Conservation (phyloP, 2,888 invertebrate species). For the Himalopsyche kuldschensis region DNA sequence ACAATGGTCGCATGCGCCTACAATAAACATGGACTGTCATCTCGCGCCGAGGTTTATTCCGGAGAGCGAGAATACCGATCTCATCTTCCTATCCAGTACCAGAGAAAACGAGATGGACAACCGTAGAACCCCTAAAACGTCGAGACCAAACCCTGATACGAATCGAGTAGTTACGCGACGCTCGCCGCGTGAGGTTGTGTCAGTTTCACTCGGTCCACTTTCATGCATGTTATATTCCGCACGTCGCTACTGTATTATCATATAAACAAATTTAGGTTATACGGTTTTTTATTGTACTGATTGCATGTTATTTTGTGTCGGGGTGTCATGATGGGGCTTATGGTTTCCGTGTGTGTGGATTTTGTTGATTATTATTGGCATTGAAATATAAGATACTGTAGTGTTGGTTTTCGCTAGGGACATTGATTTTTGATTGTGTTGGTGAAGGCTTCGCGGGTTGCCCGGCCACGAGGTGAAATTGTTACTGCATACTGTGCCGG, state of each 20-base stretch:
- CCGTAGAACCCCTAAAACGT: constrained; percentile 27
- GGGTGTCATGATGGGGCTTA: background rate
- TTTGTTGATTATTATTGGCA: background rate
- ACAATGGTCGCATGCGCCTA: background rate
- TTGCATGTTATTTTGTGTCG: background rate
- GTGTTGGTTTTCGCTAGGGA: constrained; percentile 10
- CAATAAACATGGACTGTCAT: constrained; percentile 22
- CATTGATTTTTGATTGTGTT: constrained; percentile 31
- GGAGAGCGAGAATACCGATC: constrained; percentile 14
- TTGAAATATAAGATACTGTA: background rate
- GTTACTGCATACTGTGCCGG: background rate
- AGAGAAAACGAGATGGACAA: constrained; percentile 20
- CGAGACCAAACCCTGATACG: constrained; percentile 11
- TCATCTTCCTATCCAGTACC: background rate
- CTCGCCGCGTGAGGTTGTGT: constrained; percentile 26
- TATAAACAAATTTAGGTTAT: background rate
- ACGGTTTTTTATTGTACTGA: background rate
- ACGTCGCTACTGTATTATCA: background rate
- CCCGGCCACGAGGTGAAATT: constrained; percentile 20
- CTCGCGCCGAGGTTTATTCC: background rate
- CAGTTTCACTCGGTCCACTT: constrained; percentile 6
- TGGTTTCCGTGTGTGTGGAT: background rate
- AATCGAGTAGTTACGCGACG: constrained; percentile 31
- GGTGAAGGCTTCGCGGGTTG: constrained; percentile 21
- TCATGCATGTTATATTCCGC: background rate